Percentiles rank a stretch among this genome's conserved stretches.
These are phyloP conservation scores for Platysteira castanea DNA, from an alignment of 2,113 vertebrate genomes.

Conservation along the genomic window DNA sequence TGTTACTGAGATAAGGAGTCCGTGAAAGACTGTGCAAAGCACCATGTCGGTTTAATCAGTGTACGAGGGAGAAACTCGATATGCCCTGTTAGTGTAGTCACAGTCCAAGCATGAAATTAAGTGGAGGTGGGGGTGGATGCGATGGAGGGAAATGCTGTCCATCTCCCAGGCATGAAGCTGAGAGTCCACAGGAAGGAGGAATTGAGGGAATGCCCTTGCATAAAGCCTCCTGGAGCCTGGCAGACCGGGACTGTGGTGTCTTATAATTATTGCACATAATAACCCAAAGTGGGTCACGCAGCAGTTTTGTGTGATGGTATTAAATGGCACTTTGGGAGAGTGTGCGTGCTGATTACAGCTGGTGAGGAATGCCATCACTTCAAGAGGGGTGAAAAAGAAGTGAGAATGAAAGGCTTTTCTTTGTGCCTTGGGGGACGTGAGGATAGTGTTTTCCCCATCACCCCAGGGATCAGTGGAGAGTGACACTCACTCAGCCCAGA, in stretches of 20 bases:
- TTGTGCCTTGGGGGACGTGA: not conserved
- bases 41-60: conserved; percentile 66
- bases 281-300: conserved; percentile 7
- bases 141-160: not conserved
- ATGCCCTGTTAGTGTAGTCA: conserved; percentile 51
- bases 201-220: conserved; percentile 11
- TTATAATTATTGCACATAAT: conserved; percentile 7
- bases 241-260: not conserved
- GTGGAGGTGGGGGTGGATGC: conserved; percentile 36
- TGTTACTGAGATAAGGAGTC: conserved; percentile 66
- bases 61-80: conserved; percentile 64
- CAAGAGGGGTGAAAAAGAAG: conserved; percentile 3
- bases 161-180: conserved; percentile 2
- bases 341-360: not conserved
- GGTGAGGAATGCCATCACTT: not conserved
- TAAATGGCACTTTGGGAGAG: conserved; percentile 33
- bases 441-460: not conserved
- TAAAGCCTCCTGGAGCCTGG: conserved; percentile 48
- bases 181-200: not conserved
- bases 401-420: not conserved
- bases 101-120: conserved; percentile 55
- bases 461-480: not conserved
- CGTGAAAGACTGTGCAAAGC: conserved; percentile 72
- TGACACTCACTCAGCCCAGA: not conserved
- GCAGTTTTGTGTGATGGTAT: not conserved